phyloP scores from a whole-genome alignment of 1,140 invertebrate genomes.

The Teleopsis dalmanni region DNA sequence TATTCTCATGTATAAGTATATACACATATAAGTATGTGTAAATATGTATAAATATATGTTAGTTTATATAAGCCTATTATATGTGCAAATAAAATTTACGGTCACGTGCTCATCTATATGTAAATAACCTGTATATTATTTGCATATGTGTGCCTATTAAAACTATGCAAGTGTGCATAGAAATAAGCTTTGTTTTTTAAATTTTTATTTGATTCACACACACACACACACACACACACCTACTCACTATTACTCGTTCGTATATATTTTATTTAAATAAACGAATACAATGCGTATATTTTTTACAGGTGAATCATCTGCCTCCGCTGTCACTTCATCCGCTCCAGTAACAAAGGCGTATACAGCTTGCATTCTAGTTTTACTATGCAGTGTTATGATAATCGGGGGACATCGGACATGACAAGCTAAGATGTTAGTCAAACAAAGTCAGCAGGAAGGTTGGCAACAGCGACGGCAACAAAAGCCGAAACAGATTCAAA shows the following conservation, averaged over 20 bases:
- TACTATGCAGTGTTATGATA: conserved; percentile 32
- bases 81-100: too few species aligned
- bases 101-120: too few species aligned
- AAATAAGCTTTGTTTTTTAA: too few species aligned
- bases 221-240: not conserved
- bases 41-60: too few species aligned
- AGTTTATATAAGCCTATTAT: too few species aligned
- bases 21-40: too few species aligned
- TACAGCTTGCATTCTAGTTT: conserved; percentile 28
- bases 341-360: conserved; percentile 36
- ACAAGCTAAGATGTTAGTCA: conserved; percentile 21
- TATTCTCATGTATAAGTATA: too few species aligned
- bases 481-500: not conserved
- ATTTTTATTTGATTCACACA: too few species aligned
- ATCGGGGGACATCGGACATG: conserved; percentile 36
- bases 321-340: conserved; percentile 41
- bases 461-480: conserved; percentile 1
- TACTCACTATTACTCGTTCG: not conserved
- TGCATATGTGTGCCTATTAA: too few species aligned
- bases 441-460: not conserved
- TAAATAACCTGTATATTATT: too few species aligned
- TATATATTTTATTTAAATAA: not conserved
- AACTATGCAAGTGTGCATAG: too few species aligned
- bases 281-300: not conserved
- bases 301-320: conserved; percentile 37